Base-by-base conservation (phyloP, 2,888 invertebrate genomes). In the Andrena chrysosceles region DNA sequence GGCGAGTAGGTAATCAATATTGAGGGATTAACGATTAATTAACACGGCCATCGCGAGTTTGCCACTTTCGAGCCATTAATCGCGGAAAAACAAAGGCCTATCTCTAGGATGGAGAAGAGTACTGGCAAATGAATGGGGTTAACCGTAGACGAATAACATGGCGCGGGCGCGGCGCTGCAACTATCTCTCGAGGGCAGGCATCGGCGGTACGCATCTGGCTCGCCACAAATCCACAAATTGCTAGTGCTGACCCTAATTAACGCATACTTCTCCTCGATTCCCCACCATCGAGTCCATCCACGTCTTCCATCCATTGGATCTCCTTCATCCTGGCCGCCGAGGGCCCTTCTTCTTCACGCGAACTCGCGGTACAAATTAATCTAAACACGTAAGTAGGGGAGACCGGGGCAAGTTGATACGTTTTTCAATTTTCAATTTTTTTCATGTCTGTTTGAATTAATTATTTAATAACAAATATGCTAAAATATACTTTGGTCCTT, bases 171-270 rank as follows among this genome's bases (percentile, higher is more conserved):
- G 42, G 81, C 20, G 23, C 23, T 4, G 74, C 60, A 67, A 75
- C 67, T 52, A 72, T 81, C 77, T 71, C 71, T 68, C 49, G 67
- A 64, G 71, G 54, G 33, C 23, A 23, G 73, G 67, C 75, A 56
- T 71, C 52, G 60, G 70, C 42, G 81, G 85, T 68, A 85, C 75
- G 87, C 83, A 64, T 68, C 60, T 48, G 89, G 89, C 84, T 87
- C 82, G 84, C 91, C 90, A 81, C 92, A 89, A 92, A 91, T 92
- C 91, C 91, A 87, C 88, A 90, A 91, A 92, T 92, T 92, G 89
- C 90, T 87, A 83, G 62, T 85, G 85, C 88, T 87, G 89, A 90
- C 91, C 89, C 90, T 93, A 93, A 93, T 93, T 93, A 92, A 90
- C 90, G 92, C 92, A 91, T 92, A 91, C 91, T 92, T 91, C 89